A percentile compares a stretch with the other conserved stretches of the same genome.
phyloP scores from a whole-genome alignment of 2,888 invertebrate species.

The Ligdia adustata region DNA sequence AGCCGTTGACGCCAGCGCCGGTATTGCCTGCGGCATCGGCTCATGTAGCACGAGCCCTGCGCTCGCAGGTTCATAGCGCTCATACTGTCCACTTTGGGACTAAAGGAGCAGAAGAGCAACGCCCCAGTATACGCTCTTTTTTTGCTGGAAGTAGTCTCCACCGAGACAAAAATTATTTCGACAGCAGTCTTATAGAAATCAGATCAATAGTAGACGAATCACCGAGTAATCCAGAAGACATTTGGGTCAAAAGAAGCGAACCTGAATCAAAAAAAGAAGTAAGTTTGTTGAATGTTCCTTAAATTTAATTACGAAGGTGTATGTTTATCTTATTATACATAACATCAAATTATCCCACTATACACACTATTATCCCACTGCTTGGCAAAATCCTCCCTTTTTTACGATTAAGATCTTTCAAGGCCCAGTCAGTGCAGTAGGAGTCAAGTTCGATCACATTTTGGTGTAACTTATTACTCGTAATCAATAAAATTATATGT shows the following conservation, averaged over 20 bases:
- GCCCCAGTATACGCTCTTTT: conserved; percentile 85
- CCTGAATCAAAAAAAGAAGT: conserved; percentile 76
- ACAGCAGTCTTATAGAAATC: conserved; percentile 92
- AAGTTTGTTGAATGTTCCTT: too few species aligned
- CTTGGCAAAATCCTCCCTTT: too few species aligned
- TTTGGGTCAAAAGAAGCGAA: conserved; percentile 87
- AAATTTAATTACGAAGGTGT: too few species aligned
- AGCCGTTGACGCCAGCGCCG: conserved; percentile 52
- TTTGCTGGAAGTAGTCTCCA: conserved; percentile 85
- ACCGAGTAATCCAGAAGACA: conserved; percentile 86
- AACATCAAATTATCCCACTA: too few species aligned
- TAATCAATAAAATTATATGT: too few species aligned
- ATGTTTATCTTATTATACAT: too few species aligned
- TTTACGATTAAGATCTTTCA: too few species aligned
- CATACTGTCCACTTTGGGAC: conserved; percentile 89
- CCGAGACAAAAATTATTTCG: conserved; percentile 91
- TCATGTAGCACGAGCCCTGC: conserved; percentile 73
- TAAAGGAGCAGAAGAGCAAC: conserved; percentile 80
- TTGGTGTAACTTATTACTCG: too few species aligned
- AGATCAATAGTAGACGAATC: conserved; percentile 88
- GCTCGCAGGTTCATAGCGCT: conserved; percentile 80
- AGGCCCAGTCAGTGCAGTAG: too few species aligned
- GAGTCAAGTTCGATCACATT: too few species aligned
- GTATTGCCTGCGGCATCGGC: too few species aligned
- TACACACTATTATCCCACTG: too few species aligned